Evolutionary conservation across 2,888 invertebrate species (phyloP), one percentile per base, ranked within the genome.

Genomic region (Sturmia bella): DNA sequence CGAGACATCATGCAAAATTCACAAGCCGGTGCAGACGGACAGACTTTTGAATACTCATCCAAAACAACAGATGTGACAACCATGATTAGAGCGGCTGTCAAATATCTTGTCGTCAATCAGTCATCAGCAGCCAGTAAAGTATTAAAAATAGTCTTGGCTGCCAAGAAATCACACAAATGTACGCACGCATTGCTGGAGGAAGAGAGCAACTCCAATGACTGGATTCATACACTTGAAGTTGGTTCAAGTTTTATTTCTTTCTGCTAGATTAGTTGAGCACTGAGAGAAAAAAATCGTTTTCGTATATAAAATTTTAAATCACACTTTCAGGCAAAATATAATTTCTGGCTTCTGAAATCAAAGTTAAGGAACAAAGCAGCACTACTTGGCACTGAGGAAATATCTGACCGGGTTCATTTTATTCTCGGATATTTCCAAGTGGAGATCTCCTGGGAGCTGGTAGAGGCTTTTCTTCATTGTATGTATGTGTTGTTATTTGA

Each of bases 41-140:
- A 11, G 59, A 27, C 48, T 45, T n/a, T 69, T 52, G 43, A 45
- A 69, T 48, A 68, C 63, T 77, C 69, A 74, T 70, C 37, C 17
- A 66, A 75, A 79, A 72, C 78, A 82, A 66, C 74, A 78, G 82
- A 82, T 78, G 82, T 82, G 82, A 79, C 78, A 75, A 48, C 54
- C 41, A 78, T 72, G 82, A 82, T 78, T 82, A 82, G 78, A 82
- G 82, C 82, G 83, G 77, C 83, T 83, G 83, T 83, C 83, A 83
- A 83, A 83, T 83, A 83, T 74, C 80, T 80, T 83, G 83, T 83
- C 83, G 64, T 83, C 80, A 80, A 83, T 83, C 83, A 83, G 77
- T 83, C 83, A 83, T 70, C 82, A 64, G 39, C 68, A 69, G 24
- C 41, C 21, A 57, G 43, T 41, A 70, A 52, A 80, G 15, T 66